Base-by-base conservation (phyloP, 1,140 invertebrate species). In the Harlomillsia oculata region DNA sequence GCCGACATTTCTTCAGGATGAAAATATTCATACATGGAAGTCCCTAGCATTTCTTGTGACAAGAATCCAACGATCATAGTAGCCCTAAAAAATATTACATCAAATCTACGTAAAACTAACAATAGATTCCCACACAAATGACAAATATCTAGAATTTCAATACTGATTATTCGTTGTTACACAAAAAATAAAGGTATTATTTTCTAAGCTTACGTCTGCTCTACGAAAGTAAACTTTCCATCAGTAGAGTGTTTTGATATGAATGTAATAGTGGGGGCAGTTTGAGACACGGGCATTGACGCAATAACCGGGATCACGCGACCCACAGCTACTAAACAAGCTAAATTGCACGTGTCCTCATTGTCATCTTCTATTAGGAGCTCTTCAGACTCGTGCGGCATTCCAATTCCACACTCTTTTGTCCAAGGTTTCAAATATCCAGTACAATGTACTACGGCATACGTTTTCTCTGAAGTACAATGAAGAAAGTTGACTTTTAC, bases 341-440 rank as follows among this genome's bases (percentile, higher is more conserved):
- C 89, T 45, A 89, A 68, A 72, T 85, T 89, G 67, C 82, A 82
- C 1, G 79, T 74, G 14, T 87, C 83, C 2, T 72, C 76, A 34
- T 72, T 71, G 6, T 65, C 67, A 21, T 69, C 69, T 60, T 77
- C 77, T n/a, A n/a, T n/a, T n/a, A n/a, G n/a, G n/a, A n/a, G n/a
- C n/a, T n/a, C n/a, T n/a, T n/a, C n/a, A n/a, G n/a, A n/a, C 21
- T 74, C 75, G 58, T 80, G 82, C 60, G 82, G 82, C 54, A 80
- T 69, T 8, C 77, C 77, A 40, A 85, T 78, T n/a, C n/a, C n/a
- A n/a, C n/a, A n/a, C n/a, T n/a, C n/a, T 72, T 89, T 89, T 4
- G 84, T 80, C 89, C 89, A 94, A 0, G 89, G 89, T 68, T 95
- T 95, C 6, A 96, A 72, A 69, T 95, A 95, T 1, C 91, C 90